Evolutionary conservation across 2,113 vertebrate species (phyloP), one percentile per base, ranked within the genome.

Genomic region (Planiliza haematocheilus): DNA sequence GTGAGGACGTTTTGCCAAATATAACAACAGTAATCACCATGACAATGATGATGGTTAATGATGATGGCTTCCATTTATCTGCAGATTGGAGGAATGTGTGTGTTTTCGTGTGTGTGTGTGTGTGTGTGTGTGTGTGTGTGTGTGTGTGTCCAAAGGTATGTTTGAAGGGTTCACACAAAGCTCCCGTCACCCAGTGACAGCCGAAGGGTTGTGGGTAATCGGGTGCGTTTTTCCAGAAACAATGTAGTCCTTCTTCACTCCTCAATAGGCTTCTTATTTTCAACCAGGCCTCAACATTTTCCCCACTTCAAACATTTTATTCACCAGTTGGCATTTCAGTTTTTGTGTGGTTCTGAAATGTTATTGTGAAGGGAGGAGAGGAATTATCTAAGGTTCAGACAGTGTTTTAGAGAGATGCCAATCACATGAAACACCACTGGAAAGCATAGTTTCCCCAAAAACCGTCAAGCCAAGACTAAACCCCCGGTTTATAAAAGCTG

Each of bases 201-300:
- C 78, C 21, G 20, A 64, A n/a, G 79, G 72, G 52, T 79, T 90
- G 70, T 85, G 74, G 74, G 80, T 84, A 81, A 88, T 87, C 41
- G 50, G 67, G 77, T 85, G 75, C 8, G 63, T 83, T 83, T 80
- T 51, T 81, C 67, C 74, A 49, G 42, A 83, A 87, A 92, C 88
- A 92, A 92, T 89, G 84, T 86, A 7, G 81, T 87, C 87, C 78
- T 92, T 90, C 87, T 90, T 90, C 48, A 52, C 70, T 77, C 58
- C 66, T 92, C 79, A 90, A 89, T 83, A 69, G 85, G 70, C 84
- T 75, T 83, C 86, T 90, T 87, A 86, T 89, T 79, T 88, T 69
- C 67, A 57, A 58, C 63, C 24, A 45, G 73, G 43, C 81, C 64
- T 86, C 7, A 42, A 70, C 30, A 76, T 80, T 79, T 65, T n/a